Base-by-base conservation (phyloP, 30 jellyfish, hydroid and myxozoan species). In the Aurelia sp. region DNA sequence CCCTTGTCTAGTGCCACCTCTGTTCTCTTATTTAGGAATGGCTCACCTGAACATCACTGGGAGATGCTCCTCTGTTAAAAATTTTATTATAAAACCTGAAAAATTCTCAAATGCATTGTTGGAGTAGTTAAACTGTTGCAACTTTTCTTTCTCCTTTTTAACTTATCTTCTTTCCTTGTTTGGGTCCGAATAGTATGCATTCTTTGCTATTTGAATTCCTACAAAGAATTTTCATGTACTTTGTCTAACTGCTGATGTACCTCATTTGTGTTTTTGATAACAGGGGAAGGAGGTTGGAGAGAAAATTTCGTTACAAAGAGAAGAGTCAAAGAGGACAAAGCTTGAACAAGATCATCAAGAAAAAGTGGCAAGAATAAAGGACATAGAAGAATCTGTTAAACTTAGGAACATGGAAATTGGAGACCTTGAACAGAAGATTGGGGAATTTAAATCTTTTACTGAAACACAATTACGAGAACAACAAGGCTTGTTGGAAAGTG, bases 221-320 rank as follows among this genome's bases (percentile, higher is more conserved):
- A 40, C 51, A 5, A 40, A 40, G 51, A 40, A 40, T 1, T 40
- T 4, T 40, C 51, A 40, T 7, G 55, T 44, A 8, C 55, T 35
- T 0, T 70, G 41, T 15, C 10, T 63, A 13, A 3, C 27, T 38
- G 13, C 67, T 12, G 41, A 13, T n/a, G 13, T 24, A 61, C 20
- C 21, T 22, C 52, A 13, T n/a, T 55, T 12, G 0, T 48, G 57
- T 20, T 16, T 51, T 74, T 48, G 48, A 85, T 44, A 0, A 44
- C 9, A 44, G 94, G 94, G 94, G 44, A 73, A 61, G 55, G 31
- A 38, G n/a, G 88, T 48, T n/a, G 94, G 94, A 63, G 88, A 73
- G 57, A 85, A 63, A 53, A 73, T 22, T 22, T 67, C 78, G 1
- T 4, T 35, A 13, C 60, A 69, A 48, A 71, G 67, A 31, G 47